Base-by-base conservation (phyloP, 1,140 invertebrate species). In the Microvelia longipes region DNA sequence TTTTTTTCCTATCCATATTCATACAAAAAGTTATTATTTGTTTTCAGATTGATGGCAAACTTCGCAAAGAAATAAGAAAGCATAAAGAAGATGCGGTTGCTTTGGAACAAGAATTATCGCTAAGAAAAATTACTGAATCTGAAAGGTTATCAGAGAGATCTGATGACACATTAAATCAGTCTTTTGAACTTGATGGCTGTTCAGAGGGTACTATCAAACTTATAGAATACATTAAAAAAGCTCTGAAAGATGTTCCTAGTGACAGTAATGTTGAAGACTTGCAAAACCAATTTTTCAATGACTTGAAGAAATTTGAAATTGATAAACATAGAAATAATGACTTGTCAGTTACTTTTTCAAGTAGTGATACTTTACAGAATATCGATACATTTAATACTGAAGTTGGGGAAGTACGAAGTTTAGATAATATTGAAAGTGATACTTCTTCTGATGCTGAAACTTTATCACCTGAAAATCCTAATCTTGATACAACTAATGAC, bases 81-180 rank as follows among this genome's bases (percentile, higher is more conserved):
- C 24, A 24, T 25, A 64, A 64, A 64, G 62, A 15, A 64, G 62
- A 15, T 5, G 62, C 62, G 5, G 62, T 64, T 13, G 25, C 15
- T 64, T 64, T 64, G 15, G 62, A 64, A 64, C 62, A 64, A 25
- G 62, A 64, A 25, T 64, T 64, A 25, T 64, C 62, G 5, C 62
- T 64, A 5, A 64, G 25, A 25, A 64, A 64, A 64, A 24, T 64
- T 13, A 13, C 62, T 14, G 15, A 64, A 25, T 24, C 62, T 64
- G 62, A 64, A 64, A 64, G 24, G 24, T 26, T 64, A 64, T 24
- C 15, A 13, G 62, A 64, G 15, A 2, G 15, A 14, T 24, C 15
- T 14, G 62, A 64, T 64, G 62, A 64, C 25, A 26, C 62, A 13
- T 5, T 64, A 14, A 64, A 64, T 64, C 62, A 15, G 5, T 15